Conservation (phyloP, 2,797 vertebrate genomes). For the Characodon lateralis region DNA sequence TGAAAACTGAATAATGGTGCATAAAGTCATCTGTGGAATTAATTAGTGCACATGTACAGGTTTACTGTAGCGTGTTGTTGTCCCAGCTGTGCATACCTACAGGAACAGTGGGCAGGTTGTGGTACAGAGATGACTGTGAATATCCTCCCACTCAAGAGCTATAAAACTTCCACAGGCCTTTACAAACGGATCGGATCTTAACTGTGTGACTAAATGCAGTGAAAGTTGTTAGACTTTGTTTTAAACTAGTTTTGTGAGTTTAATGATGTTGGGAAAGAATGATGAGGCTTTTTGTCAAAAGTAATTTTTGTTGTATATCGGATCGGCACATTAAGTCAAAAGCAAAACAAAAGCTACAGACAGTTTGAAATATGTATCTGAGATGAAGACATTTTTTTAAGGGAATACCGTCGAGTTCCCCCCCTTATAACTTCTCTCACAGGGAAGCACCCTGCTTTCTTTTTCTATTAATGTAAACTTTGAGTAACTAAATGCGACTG, state of each 20-base stretch:
- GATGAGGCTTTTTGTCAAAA: neutral
- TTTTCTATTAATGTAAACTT: constrained; percentile 4
- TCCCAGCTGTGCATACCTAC: constrained; percentile 43
- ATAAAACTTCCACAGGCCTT: constrained; percentile 39
- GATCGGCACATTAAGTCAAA: neutral
- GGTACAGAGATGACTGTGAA: constrained; percentile 56
- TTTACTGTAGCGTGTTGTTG: constrained; percentile 23
- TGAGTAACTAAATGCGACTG: constrained; percentile 25
- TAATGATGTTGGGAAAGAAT: neutral
- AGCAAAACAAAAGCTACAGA: neutral
- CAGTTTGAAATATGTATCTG: neutral
- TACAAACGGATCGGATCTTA: constrained; percentile 28
- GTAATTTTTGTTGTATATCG: neutral
- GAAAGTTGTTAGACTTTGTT: neutral
- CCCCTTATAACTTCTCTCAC: constrained; percentile 19
- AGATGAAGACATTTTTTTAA: neutral
- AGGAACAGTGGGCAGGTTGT: constrained; percentile 61
- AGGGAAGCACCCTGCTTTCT: constrained; percentile 53
- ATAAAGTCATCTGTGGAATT: constrained; percentile 19
- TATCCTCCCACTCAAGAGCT: constrained; percentile 41
- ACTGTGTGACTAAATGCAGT: neutral
- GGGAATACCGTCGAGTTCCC: constrained; percentile 13
- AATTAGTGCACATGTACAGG: constrained; percentile 2
- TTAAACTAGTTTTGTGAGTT: neutral
- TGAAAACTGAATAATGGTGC: neutral